Conservation (phyloP, 1,140 invertebrate genomes). For the Drosophila leontia region DNA sequence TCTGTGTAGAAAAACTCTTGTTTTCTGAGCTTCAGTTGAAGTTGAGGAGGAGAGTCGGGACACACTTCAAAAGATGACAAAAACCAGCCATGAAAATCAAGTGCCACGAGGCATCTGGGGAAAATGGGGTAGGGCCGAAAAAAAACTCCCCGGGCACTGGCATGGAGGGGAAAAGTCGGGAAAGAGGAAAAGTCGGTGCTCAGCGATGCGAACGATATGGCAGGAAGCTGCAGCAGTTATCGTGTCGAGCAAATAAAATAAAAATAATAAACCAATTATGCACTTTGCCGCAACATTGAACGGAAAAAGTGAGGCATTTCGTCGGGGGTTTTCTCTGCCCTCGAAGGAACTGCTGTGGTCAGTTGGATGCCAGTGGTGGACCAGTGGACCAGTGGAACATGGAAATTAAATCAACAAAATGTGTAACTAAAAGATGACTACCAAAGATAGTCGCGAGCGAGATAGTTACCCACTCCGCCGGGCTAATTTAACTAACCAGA, state of each 20-base stretch:
- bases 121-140: slow-evolving; percentile 62
- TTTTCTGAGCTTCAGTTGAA: slow-evolving; percentile 18
- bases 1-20: slow-evolving; percentile 31
- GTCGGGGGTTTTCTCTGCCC: slow-evolving; percentile 11
- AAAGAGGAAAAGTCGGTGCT: slow-evolving; percentile 39
- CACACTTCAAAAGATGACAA: slow-evolving; percentile 81
- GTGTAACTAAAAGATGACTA: slow-evolving; percentile 77
- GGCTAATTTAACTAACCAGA: slow-evolving; percentile 76
- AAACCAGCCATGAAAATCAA: slow-evolving; percentile 72
- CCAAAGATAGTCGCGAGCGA: slow-evolving; percentile 64
- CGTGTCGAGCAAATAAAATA: slow-evolving; percentile 69
- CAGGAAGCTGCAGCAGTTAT: slow-evolving; percentile 69
- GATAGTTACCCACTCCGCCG: slow-evolving; percentile 59
- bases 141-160: slow-evolving; percentile 12
- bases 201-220: slow-evolving; percentile 80
- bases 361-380: slow-evolving; percentile 31
- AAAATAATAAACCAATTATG: slow-evolving; percentile 84
- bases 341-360: slow-evolving; percentile 49
- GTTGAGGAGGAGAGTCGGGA: slow-evolving; percentile 53
- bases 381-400: slow-evolving; percentile 60
- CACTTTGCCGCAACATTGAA: slow-evolving; percentile 83
- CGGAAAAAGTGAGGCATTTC: slow-evolving; percentile 36
- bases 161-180: neutral
- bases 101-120: slow-evolving; percentile 57
- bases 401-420: slow-evolving; percentile 81